Percentiles rank a stretch among this genome's conserved stretches.
Conservation (phyloP, 2,113 vertebrate genomes). For the Acrocephalus kingi region DNA sequence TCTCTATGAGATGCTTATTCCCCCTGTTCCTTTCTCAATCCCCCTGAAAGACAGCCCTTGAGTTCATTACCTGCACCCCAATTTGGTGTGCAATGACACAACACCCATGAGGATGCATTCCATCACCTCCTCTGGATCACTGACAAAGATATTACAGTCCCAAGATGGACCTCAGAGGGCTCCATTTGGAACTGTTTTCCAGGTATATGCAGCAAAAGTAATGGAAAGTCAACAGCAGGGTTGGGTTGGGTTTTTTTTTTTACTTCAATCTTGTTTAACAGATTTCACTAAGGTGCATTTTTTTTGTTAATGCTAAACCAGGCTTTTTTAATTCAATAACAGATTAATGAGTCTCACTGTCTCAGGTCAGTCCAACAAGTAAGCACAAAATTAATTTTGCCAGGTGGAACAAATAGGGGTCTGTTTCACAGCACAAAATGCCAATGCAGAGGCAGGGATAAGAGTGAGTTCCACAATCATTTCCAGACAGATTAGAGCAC, state of each 20-base stretch:
- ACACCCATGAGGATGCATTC: background rate
- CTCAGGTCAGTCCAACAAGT: background rate
- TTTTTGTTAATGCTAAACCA: background rate
- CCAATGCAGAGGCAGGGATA: background rate
- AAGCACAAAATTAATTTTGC: background rate
- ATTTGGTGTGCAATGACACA: rapidly evolving
- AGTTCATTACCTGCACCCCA: background rate
- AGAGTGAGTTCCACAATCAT: background rate
- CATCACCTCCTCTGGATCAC: background rate
- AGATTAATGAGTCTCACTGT: background rate
- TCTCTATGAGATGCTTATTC: background rate
- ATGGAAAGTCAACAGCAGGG: background rate
- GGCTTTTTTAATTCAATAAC: background rate
- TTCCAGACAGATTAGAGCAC: background rate
- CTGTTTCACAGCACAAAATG: background rate
- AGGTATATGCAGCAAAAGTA: background rate
- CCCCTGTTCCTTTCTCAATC: background rate
- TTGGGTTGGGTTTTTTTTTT: background rate
- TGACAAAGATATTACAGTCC: background rate
- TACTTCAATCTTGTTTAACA: background rate
- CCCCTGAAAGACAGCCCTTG: rapidly evolving
- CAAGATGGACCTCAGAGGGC: rapidly evolving
- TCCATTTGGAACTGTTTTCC: background rate
- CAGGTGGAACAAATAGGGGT: background rate
- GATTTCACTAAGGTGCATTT: background rate